Evolutionary conservation across 2,113 vertebrate species (phyloP), one percentile per base, ranked within the genome.

Genomic region (Carassius auratus): DNA sequence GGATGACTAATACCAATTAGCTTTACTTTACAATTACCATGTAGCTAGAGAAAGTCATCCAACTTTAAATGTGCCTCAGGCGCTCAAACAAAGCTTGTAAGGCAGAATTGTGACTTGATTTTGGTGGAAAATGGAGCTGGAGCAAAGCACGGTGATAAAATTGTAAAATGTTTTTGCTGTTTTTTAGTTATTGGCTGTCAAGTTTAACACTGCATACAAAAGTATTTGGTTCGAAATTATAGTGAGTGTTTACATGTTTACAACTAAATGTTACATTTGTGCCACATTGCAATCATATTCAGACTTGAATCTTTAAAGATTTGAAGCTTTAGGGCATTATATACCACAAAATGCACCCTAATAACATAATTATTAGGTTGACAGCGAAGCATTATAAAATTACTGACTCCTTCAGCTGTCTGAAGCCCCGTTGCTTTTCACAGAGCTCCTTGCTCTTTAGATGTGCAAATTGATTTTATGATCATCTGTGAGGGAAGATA

Each of bases 291-390:
- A 23, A 50, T 3, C 13, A 76, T 8, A 33, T 61, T 79, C 21
- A 62, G 10, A 45, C 13, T 80, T 80, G 5, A 79, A 23, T 80
- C 57, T 64, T 45, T 12, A 73, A 38, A 73, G 3, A 23, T 2
- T 13, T 21, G 48, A 79, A 62, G 64, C 15, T 82, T 81, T 30
- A 61, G 59, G 4, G 36, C 26, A 23, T 62, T n/a, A 38, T 64
- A 23, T 62, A 64, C 36, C 76, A 45, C 36, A 79, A 64, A 48
- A 48, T 81, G 38, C 23, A 10, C 42, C 36, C 61, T 81, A 66
- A 64, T 80, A 45, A 26, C 62, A 71, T 71, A 71, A 82, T 81
- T 78, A 78, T 78, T 57, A 30, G 23, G 36, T 77, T 77, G 13
- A 59, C 59, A 57, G n/a, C 45, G 1, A 48, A 52, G 48, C 74